phyloP scores from a whole-genome alignment of 2,888 invertebrate genomes.

The Anthoptus insignis region DNA sequence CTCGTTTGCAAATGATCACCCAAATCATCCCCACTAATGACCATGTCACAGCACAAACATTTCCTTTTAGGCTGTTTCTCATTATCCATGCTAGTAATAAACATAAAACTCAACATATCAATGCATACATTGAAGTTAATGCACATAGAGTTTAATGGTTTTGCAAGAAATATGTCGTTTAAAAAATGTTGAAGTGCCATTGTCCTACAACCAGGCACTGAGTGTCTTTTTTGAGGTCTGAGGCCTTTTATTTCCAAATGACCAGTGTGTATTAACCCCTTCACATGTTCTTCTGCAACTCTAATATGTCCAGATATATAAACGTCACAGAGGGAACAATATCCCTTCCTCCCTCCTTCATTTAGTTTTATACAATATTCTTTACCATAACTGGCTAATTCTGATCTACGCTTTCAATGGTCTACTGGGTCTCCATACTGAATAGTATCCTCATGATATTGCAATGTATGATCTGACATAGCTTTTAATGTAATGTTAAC shows the following conservation, averaged over 20 bases:
- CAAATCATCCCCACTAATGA: conserved; percentile 50
- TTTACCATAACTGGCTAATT: conserved; percentile 61
- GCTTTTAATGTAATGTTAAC: conserved; percentile 48
- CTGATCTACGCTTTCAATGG: conserved; percentile 60
- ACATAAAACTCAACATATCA: conserved; percentile 54
- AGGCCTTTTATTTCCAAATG: conserved; percentile 60
- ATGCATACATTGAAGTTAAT: conserved; percentile 54
- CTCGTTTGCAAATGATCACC: conserved; percentile 55
- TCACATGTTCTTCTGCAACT: conserved; percentile 59
- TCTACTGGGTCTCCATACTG: conserved; percentile 45
- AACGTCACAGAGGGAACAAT: conserved; percentile 64
- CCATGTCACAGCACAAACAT: conserved; percentile 62
- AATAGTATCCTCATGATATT: conserved; percentile 24
- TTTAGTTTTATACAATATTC: conserved; percentile 63
- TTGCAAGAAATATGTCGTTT: conserved; percentile 32
- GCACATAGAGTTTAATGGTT: conserved; percentile 47
- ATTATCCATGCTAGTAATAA: conserved; percentile 52
- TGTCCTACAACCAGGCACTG: conserved; percentile 42
- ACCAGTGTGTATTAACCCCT: conserved; percentile 59
- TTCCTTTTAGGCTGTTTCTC: conserved; percentile 53
- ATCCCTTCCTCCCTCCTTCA: conserved; percentile 61
- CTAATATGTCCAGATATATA: conserved; percentile 57
- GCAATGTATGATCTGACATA: conserved; percentile 45
- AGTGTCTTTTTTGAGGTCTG: conserved; percentile 48
- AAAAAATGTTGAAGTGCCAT: conserved; percentile 45